These are phyloP conservation scores for Microtus obscurus DNA, from an alignment of 2,797 vertebrate genomes.

Conservation along the genomic window DNA sequence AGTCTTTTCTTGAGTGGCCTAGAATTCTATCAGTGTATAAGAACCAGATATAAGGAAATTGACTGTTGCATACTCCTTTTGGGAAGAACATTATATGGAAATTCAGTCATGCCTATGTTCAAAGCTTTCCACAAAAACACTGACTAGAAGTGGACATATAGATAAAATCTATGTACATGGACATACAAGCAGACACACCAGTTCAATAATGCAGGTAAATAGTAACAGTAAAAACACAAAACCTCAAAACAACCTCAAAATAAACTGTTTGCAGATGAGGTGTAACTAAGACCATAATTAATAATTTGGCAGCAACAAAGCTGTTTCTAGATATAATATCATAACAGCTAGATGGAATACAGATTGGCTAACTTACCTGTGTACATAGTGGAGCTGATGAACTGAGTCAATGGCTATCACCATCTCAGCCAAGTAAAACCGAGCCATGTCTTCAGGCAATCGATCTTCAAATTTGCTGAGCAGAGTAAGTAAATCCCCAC, in stretches of 20 bases:
- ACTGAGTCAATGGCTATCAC: slow-evolving; percentile 99
- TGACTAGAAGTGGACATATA: background rate
- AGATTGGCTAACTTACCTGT: slow-evolving; percentile 91
- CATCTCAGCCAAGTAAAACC: slow-evolving; percentile 99
- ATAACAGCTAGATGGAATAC: background rate
- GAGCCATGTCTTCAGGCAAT: slow-evolving; percentile 98
- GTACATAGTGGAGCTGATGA: slow-evolving; percentile 98
- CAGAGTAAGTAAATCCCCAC: slow-evolving; percentile 97
- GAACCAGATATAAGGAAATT: background rate
- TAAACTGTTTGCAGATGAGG: background rate
- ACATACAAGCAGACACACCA: background rate
- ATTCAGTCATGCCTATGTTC: background rate
- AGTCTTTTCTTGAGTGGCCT: slow-evolving; percentile 32
- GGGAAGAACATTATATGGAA: background rate
- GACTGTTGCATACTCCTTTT: background rate
- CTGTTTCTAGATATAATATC: background rate
- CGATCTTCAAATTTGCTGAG: slow-evolving; percentile 99
- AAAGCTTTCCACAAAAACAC: background rate
- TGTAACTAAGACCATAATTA: background rate
- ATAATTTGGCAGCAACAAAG: background rate
- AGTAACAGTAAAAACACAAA: background rate
- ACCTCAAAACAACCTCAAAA: background rate
- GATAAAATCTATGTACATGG: background rate
- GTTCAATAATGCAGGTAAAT: slow-evolving; percentile 16
- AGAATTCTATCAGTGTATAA: slow-evolving; percentile 26